Base-by-base conservation (phyloP, 1,140 invertebrate genomes). In the Portunus trituberculatus region DNA sequence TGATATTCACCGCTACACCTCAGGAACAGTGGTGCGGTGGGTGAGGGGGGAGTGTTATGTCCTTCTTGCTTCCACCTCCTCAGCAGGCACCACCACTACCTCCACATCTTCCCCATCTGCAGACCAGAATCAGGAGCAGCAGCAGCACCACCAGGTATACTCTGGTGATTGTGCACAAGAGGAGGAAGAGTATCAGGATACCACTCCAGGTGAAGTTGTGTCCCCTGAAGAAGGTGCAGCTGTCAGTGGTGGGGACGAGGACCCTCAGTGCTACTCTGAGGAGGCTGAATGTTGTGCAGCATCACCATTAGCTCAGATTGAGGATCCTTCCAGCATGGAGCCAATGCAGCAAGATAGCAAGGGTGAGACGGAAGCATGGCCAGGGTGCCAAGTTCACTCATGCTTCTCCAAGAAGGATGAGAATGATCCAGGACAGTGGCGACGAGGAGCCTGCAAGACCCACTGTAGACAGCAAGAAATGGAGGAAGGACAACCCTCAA, bases 31-130 rank as follows among this genome's bases (percentile, higher is more conserved):
- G 25, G 92, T 95, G 4, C 92, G 95, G 31, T 95, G 95, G 95
- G 92, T 93, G 88, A 92, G 89, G 48, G 95, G 95, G 4, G 95
- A 95, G 29, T 95, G 95, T n/a, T 93, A 95, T 31, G 95, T 95
- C 0, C 95, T 95, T n/a, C 76, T 95, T 0, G 95, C 95, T 12
- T 93, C 95, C 29, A 90, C 95, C n/a, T 76, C 67, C 67, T 76
- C 67, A 25, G n/a, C 67, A 76, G 20, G 25, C 25, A 76, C 20
- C 67, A 76, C 67, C 67, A 76, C 67, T 20, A 76, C 67, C n/a
- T 76, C 67, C 20, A 10, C 20, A 4, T 16, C 52, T 59, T 59
- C 52, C 52, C 20, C 67, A 8, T 76, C 20, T n/a, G n/a, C 67
- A 0, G 20, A 12, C 8, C 20, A 76, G 1, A n/a, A 76, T 25